phyloP scores from a whole-genome alignment of 2,888 invertebrate species.

The Esperia sulphurella region DNA sequence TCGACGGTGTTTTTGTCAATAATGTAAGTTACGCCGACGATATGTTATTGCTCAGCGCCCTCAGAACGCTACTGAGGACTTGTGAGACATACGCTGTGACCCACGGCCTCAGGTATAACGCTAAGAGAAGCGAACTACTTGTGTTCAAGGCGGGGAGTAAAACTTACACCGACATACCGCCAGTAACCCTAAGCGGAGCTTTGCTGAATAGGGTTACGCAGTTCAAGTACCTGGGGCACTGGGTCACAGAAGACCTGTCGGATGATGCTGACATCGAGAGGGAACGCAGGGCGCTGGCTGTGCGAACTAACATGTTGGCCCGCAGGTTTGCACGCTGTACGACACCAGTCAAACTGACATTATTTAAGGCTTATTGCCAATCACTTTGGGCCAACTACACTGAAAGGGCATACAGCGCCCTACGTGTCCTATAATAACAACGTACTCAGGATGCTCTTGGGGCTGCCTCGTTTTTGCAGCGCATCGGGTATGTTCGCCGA shows the following conservation, averaged over 20 bases:
- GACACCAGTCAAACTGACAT: too few species aligned
- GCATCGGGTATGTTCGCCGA: background rate
- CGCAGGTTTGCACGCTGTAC: too few species aligned
- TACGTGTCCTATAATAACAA: constrained; percentile 10
- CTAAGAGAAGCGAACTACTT: background rate
- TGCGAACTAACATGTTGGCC: background rate
- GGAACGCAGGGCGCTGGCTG: constrained; percentile 2
- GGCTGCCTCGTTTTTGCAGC: background rate
- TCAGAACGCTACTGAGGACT: background rate
- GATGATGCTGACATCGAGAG: constrained; percentile 2
- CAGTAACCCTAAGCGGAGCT: background rate
- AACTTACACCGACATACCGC: background rate
- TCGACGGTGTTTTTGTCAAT: background rate
- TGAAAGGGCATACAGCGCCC: constrained; percentile 2
- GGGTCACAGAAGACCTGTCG: background rate
- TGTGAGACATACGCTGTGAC: background rate
- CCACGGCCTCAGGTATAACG: constrained; percentile 3
- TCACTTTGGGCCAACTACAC: constrained; percentile 7
- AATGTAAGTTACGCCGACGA: background rate
- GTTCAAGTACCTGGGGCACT: constrained; percentile 3
- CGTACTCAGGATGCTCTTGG: constrained; percentile 2
- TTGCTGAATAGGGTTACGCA: background rate
- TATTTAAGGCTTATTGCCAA: too few species aligned
- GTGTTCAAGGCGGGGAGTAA: background rate
- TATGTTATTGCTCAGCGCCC: background rate